Evolutionary conservation across 2,113 vertebrate genomes (phyloP).

Genomic region (Cavia porcellus): DNA sequence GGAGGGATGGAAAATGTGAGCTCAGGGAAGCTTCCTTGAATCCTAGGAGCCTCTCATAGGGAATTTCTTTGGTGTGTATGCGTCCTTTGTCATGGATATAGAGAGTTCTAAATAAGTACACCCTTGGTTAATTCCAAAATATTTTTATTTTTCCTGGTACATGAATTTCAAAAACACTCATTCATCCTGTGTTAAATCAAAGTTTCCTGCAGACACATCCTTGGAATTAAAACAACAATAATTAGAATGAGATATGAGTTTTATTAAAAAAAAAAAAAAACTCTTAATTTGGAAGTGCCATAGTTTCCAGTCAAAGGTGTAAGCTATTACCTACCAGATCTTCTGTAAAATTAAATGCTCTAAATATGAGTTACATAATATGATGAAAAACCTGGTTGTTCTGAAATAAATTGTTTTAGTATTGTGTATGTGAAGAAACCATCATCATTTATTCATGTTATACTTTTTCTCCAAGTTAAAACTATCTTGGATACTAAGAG

Average conservation of each 20-base stretch:
- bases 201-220: not conserved
- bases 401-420: conserved; percentile 1
- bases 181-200: not conserved
- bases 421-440: not conserved
- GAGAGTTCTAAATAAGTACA: not conserved
- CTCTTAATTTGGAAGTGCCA: not conserved
- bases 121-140: not conserved
- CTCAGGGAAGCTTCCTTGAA: not conserved
- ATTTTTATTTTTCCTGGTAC: not conserved
- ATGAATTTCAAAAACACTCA: not conserved
- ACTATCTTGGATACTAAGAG: not conserved
- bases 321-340: not conserved
- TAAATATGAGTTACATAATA: not conserved
- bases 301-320: not conserved
- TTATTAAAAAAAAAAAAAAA: not conserved
- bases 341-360: not conserved
- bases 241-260: not conserved
- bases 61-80: not conserved
- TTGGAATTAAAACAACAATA: not conserved
- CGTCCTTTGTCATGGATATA: not conserved
- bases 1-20: not conserved
- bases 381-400: not conserved
- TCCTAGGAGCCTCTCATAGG: not conserved
- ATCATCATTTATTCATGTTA: not conserved
- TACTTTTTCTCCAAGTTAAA: not conserved